phyloP scores from a whole-genome alignment of 2,797 vertebrate genomes.

The Bovichtus diacanthus region DNA sequence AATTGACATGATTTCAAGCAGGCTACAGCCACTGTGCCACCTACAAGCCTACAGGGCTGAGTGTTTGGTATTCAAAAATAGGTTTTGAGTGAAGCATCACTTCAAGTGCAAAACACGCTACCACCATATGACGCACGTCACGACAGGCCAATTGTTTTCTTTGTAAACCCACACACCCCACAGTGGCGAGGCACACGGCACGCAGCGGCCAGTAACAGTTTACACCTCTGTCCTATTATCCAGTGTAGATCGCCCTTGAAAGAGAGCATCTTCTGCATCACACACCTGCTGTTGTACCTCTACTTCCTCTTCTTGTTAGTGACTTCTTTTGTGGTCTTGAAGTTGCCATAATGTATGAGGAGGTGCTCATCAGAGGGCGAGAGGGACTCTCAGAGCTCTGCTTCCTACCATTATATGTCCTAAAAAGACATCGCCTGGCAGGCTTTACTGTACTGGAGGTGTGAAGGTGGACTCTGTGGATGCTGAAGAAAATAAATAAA shows the following conservation, averaged over 20 bases:
- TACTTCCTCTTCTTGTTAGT: constrained; percentile 31
- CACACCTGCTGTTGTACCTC: constrained; percentile 44
- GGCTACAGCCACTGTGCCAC: constrained; percentile 35
- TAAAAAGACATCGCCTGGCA: constrained; percentile 17
- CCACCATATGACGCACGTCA: constrained; percentile 64
- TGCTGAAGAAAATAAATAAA: constrained; percentile 17
- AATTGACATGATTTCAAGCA: constrained; percentile 23
- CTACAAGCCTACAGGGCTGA: constrained; percentile 44
- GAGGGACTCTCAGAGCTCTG: constrained; percentile 33
- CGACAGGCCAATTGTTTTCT: constrained; percentile 22
- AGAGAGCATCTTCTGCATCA: constrained; percentile 35
- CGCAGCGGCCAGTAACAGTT: constrained; percentile 30
- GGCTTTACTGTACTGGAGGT: constrained; percentile 7
- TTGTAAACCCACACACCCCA: constrained; percentile 24
- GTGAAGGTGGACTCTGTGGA: constrained; percentile 35
- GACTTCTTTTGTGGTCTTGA: constrained; percentile 30
- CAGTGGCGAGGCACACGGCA: constrained; percentile 19
- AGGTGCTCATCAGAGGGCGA: constrained; percentile 11
- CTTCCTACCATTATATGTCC: constrained; percentile 21
- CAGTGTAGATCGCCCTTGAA: constrained; percentile 28
- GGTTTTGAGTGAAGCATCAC: constrained; percentile 69
- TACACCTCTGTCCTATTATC: constrained; percentile 38
- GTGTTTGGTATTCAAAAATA: constrained; percentile 70
- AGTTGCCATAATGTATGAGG: constrained; percentile 42
- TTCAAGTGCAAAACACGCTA: constrained; percentile 69